These are phyloP conservation scores for Myotis vivesi DNA, from an alignment of 2,797 vertebrate species.

Conservation along the genomic window DNA sequence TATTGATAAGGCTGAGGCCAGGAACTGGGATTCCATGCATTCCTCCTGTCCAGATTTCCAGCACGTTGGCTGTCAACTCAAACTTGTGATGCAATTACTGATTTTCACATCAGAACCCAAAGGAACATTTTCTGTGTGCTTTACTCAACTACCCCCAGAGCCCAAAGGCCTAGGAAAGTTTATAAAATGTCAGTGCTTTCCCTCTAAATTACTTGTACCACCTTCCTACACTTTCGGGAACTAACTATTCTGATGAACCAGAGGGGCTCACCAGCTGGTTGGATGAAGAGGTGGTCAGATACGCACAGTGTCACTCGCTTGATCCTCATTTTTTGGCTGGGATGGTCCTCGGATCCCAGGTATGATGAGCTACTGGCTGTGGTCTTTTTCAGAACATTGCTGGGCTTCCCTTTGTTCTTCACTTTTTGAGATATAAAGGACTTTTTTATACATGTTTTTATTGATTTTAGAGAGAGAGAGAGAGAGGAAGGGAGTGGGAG, in stretches of 20 bases:
- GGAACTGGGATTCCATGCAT: slow-evolving; percentile 56
- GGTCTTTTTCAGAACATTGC: neutral
- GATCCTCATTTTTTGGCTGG: neutral
- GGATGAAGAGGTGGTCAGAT: neutral
- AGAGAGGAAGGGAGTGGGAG: too few species aligned
- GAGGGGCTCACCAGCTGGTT: neutral
- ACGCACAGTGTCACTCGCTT: neutral
- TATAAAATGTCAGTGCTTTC: neutral
- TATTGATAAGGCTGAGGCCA: slow-evolving; percentile 71
- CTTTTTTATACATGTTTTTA: too few species aligned
- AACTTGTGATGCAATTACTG: neutral
- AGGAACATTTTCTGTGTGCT: neutral
- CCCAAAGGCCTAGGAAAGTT: neutral
- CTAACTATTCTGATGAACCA: neutral
- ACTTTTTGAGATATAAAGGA: neutral
- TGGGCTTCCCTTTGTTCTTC: neutral
- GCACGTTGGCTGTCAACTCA: slow-evolving; percentile 10
- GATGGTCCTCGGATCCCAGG: neutral
- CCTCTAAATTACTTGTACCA: neutral
- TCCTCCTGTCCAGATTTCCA: slow-evolving; percentile 33
- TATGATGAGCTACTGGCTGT: accelerated
- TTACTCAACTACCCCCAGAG: neutral
- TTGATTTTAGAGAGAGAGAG: too few species aligned
- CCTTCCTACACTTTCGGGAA: neutral
- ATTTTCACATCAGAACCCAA: neutral